Base-by-base conservation (phyloP, 1,140 invertebrate genomes). In the Nasonia giraulti region DNA sequence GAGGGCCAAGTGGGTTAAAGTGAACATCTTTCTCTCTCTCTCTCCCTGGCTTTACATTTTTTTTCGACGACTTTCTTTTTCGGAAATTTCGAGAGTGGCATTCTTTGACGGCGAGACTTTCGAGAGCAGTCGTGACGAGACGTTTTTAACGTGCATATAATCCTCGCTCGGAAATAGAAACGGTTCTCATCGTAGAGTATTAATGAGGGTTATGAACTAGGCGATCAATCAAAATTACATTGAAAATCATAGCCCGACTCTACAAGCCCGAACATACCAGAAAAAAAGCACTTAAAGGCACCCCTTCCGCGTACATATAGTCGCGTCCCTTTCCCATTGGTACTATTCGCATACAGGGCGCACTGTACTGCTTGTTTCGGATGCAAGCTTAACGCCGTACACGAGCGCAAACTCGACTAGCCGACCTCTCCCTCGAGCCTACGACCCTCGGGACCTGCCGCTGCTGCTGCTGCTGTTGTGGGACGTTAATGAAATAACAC, bases 401-500 rank as follows among this genome's bases (percentile, higher is more conserved):
- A 75, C 74, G 55, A 62, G 84, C 84, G 83, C 80, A 84, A 87
- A 86, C 73, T 79, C 71, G 82, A 12, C 50, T 62, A 80, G 50
- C 62, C 66, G 27, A 50, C 66, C 37, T 76, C 47, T 77, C 74
- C 50, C 44, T 78, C 81, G 85, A 79, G 85, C 84, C 85, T 85
- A 88, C 87, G 7, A 44, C 91, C 91, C 90, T 89, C 86, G 86
- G 91, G 89, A 91, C 89, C 89, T 90, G 74, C 33, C 14, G 50
- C 12, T 55, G 50, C 17, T 62, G 55, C 20, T 40, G 74, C 76
- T 23, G 84, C 80, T 74, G 79, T 33, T 74, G 90, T 86, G 90
- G 92, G 91, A 92, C 91, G 91, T 92, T 93, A 93, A 93, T 93
- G 91, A 93, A 93, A 93, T 93, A 93, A 93, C 92, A 93, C 91